Conservation (phyloP, 2,888 invertebrate genomes). For the Clostera curtula region DNA sequence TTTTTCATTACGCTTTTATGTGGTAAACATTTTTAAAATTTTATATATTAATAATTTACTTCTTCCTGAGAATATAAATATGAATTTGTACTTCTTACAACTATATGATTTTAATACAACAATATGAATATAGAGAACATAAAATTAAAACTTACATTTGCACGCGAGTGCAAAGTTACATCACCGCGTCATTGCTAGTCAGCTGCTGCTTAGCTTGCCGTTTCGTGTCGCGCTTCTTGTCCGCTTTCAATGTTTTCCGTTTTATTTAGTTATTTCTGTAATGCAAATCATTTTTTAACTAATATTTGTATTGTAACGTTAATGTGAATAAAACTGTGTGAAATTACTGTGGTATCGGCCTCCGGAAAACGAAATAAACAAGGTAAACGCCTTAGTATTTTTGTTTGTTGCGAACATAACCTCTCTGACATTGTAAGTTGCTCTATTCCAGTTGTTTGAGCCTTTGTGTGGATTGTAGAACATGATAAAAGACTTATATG, state of each 20-base stretch:
- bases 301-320: conserved; percentile 55
- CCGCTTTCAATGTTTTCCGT: conserved; percentile 76
- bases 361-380: conserved; percentile 49
- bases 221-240: conserved; percentile 78
- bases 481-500: conserved; percentile 15
- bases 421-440: conserved; percentile 58
- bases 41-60: too few relatives aligned
- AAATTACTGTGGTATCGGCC: conserved; percentile 55
- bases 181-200: conserved; percentile 65
- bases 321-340: conserved; percentile 60
- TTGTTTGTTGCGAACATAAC: conserved; percentile 74
- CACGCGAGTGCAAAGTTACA: conserved; percentile 50
- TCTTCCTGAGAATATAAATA: too few relatives aligned
- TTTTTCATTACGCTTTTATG: too few relatives aligned
- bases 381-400: conserved; percentile 75
- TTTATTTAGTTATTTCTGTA: conserved; percentile 75
- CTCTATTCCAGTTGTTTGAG: conserved; percentile 48
- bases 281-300: conserved; percentile 70
- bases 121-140: not conserved
- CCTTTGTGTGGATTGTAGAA: conserved; percentile 25
- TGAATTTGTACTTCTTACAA: not conserved
- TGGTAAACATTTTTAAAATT: too few relatives aligned
- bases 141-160: conserved; percentile 10
- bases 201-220: conserved; percentile 82
- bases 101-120: not conserved